Base-by-base conservation (phyloP, 2,888 invertebrate species). In the Baronia brevicornis region DNA sequence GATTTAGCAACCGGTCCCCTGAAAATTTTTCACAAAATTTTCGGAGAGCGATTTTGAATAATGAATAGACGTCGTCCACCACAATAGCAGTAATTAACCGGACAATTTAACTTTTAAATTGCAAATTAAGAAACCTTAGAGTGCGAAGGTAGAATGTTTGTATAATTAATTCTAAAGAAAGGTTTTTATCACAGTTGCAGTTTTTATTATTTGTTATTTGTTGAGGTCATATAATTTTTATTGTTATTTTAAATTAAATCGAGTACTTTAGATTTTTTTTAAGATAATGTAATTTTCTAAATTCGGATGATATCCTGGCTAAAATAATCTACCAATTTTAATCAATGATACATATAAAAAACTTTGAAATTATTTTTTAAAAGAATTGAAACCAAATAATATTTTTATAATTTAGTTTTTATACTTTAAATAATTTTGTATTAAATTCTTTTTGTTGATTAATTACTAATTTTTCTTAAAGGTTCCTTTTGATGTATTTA, bases 81-180 rank as follows among this genome's bases (percentile, higher is more conserved):
- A 72, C 77, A 77, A 77, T 74, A 64, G 64, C 60, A 56, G 70
- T 69, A 72, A 77, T 79, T 80, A 73, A 75, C 72, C 68, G 71
- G 72, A 77, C 71, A 74, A 79, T 79, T 80, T 77, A 77, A 75
- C 77, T 74, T 78, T 78, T 75, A 71, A 75, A 78, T 80, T 78
- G 68, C 66, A 68, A 72, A 70, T 77, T 72, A 73, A 73, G 74
- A 70, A 70, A 68, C 60, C 62, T 58, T 56, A 54, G 60, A 68
- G 67, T 65, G 62, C 67, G 67, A 71, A 75, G 73, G 71, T 73
- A 67, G 65, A 60, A 65, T 62, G 56, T 48, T 58, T 48, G 51
- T 48, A 55, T 57, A 65, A 65, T 67, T 67, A 68, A 72, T 69
- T 64, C 56, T 60, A 48, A 52, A 53, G 48, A 54, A 52, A 58